Conservation (phyloP, 2,113 vertebrate species). For the Spheniscus mendiculus region DNA sequence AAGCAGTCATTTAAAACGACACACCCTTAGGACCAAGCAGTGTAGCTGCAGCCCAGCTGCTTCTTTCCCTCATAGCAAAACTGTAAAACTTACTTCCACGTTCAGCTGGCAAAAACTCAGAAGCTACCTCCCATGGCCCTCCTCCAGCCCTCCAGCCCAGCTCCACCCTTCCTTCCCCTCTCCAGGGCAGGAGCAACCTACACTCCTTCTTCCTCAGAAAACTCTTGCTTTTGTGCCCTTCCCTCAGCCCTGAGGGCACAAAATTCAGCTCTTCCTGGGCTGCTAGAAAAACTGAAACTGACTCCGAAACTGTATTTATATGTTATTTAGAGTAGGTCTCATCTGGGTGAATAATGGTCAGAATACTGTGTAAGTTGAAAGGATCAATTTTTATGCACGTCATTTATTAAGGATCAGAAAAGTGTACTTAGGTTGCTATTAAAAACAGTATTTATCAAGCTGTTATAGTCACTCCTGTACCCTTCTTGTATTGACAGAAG, state of each 20-base stretch:
- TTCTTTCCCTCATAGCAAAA: neutral
- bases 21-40: neutral
- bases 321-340: neutral
- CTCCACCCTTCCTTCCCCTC: neutral
- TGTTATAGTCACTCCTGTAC: neutral
- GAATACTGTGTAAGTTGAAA: neutral
- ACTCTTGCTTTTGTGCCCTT: neutral
- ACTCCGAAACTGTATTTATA: neutral
- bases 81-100: accelerated
- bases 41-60: neutral
- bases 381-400: accelerated
- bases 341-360: neutral
- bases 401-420: neutral
- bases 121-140: too few relatives aligned
- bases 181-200: neutral
- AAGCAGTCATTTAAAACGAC: accelerated
- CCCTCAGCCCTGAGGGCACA: neutral
- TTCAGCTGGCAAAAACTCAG: neutral
- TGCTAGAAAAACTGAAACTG: neutral
- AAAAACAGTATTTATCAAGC: neutral
- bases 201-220: neutral
- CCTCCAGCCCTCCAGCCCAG: neutral
- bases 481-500: neutral
- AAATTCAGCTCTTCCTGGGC: neutral
- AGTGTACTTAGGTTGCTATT: neutral